These are phyloP conservation scores for Ornithorhynchus anatinus DNA, from an alignment of 2,113 vertebrate species.

Conservation along the genomic window DNA sequence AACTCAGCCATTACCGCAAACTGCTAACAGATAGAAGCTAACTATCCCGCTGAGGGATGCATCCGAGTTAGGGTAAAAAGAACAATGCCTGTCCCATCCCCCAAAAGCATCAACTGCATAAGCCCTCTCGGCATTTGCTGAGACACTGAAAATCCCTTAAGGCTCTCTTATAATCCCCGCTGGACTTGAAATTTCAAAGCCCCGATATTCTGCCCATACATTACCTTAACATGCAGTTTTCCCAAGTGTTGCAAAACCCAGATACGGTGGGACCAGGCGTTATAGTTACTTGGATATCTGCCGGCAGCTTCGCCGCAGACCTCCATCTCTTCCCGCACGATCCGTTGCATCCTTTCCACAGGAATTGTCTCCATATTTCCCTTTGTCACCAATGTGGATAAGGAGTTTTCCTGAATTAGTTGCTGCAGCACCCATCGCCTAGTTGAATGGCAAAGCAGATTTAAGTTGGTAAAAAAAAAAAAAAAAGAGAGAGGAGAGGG, in stretches of 20 bases:
- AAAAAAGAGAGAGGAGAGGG: neutral
- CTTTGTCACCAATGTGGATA: conserved; percentile 68
- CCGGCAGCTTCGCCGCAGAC: conserved; percentile 91
- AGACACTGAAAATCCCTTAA: neutral
- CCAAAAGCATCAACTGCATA: neutral
- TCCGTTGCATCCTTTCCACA: conserved; percentile 73
- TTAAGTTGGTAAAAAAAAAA: conserved; percentile 23
- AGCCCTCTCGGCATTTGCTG: neutral
- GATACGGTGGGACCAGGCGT: conserved; percentile 98
- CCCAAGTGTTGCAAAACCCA: conserved; percentile 94
- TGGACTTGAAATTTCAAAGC: neutral
- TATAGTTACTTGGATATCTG: conserved; percentile 96
- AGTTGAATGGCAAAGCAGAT: conserved; percentile 22
- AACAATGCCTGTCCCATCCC: neutral
- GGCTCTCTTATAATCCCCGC: neutral
- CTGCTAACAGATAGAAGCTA: neutral
- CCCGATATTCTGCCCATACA: neutral
- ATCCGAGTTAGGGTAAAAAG: neutral
- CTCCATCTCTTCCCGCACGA: conserved; percentile 88
- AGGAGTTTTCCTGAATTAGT: conserved; percentile 77
- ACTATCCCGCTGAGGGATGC: neutral
- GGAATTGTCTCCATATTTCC: conserved; percentile 68
- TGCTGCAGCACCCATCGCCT: conserved; percentile 95
- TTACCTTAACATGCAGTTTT: conserved; percentile 88
- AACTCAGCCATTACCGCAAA: neutral